Base-by-base conservation (phyloP, 2,888 invertebrate species). In the Stenchaetothrips biformis region DNA sequence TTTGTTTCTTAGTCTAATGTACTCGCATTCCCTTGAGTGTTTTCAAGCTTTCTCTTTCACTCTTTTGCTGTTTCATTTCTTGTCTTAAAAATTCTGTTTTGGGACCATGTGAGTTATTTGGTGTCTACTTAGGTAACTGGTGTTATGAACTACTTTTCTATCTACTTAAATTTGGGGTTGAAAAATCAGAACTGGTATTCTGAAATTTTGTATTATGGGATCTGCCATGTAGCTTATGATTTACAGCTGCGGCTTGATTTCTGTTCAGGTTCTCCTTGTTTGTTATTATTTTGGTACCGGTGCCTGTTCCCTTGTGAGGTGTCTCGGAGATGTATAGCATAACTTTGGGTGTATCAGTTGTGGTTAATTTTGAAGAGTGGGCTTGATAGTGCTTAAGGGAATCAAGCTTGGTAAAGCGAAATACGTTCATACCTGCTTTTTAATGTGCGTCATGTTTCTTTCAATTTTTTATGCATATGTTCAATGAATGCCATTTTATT, bases 311-410 rank as follows among this genome's bases (percentile, higher is more conserved):
- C 37, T 37, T 37, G 37, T 37, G 37, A 37, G 13, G 53, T 53
- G 13, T 53, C 18, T 13, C 13, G 8, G 18, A 37, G 4, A 53
- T 13, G 18, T 53, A 53, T 13, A 0, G 13, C 18, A 18, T 53
- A 0, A 18, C 18, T 53, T 13, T 53, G 9, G 1, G 8, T 53
- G 16, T 59, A 59, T 13, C 59, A 59, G 16, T 59, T 59, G 59
- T 59, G 13, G 16, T 53, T 9, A 9, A 16, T 53, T 53, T 53
- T 16, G 16, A 13, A 13, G 16, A 53, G 67, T 74, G 67, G 25
- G 67, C 67, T 74, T 74, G 67, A 21, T 25, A 74, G 67, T 25
- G 67, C 67, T 74, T 25, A 8, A 25, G 67, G 67, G 67, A 74
- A 53, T 53, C 53, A 53, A 53, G 53, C 53, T 11, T 53, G 18